A percentile compares a stretch with the other conserved stretches of the same genome.
Conservation (phyloP, 2,888 invertebrate species). For the Agrotis puta region DNA sequence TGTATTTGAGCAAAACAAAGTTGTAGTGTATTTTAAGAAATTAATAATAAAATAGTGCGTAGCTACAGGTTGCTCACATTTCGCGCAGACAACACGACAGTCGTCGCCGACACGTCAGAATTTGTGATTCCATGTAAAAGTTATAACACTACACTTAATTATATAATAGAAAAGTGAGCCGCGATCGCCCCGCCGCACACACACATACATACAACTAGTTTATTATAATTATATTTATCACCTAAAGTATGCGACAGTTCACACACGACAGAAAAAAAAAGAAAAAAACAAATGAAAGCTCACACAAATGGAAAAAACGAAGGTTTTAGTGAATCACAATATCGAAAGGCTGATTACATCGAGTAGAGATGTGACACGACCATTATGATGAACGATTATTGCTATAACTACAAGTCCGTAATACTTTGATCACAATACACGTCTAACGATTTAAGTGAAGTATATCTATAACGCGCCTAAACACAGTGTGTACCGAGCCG, state of each 20-base stretch:
- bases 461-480: constrained; percentile 65
- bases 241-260: constrained; percentile 75
- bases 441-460: constrained; percentile 71
- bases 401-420: constrained; percentile 87
- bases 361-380: constrained; percentile 68
- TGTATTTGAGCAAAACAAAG: constrained; percentile 64
- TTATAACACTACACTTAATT: constrained; percentile 88
- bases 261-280: constrained; percentile 69
- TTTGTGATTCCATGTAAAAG: constrained; percentile 90
- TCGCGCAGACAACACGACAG: constrained; percentile 75
- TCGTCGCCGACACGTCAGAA: constrained; percentile 76
- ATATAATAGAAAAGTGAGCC: constrained; percentile 80
- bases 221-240: constrained; percentile 73
- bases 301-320: constrained; percentile 64
- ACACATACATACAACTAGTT: constrained; percentile 67
- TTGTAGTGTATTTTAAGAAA: constrained; percentile 55
- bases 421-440: constrained; percentile 87
- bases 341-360: constrained; percentile 65
- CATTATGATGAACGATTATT: constrained; percentile 78
- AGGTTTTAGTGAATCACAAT: constrained; percentile 57
- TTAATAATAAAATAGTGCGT: constrained; percentile 51
- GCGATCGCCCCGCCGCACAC: constrained; percentile 84
- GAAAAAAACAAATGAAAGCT: constrained; percentile 61
- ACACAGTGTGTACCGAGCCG: constrained; percentile 69
- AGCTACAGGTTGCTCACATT: constrained; percentile 42